Evolutionary conservation across 2,113 vertebrate genomes (phyloP).

Genomic region (Mus spicilegus): DNA sequence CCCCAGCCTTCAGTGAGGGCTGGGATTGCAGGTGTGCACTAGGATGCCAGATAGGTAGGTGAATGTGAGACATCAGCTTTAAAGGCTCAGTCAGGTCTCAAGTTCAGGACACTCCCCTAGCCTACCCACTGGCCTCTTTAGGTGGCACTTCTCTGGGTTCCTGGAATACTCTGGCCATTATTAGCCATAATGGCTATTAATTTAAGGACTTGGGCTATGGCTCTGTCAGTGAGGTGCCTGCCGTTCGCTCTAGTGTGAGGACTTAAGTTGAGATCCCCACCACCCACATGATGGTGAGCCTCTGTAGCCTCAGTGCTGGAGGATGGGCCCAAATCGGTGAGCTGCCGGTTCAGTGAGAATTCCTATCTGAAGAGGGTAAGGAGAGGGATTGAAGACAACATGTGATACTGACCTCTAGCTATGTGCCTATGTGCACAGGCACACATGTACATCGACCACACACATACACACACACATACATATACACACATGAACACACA

Average conservation of each 20-base stretch:
- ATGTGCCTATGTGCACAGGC: neutral
- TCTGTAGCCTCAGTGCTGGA: neutral
- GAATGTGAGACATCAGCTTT: neutral
- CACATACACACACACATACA: neutral
- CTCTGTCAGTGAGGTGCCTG: neutral
- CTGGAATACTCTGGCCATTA: neutral
- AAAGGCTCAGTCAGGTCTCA: neutral
- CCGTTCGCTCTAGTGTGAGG: neutral
- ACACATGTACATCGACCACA: no score
- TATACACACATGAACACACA: no score
- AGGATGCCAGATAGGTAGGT: neutral
- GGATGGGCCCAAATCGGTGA: neutral
- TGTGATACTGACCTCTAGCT: neutral
- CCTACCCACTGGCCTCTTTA: neutral
- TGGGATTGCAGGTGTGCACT: neutral
- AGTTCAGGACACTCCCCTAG: neutral
- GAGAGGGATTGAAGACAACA: neutral
- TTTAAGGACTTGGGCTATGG: neutral
- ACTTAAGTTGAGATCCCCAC: neutral
- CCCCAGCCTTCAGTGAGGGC: neutral
- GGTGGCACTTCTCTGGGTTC: neutral
- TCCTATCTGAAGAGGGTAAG: neutral
- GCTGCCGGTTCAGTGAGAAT: neutral
- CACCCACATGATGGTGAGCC: no score
- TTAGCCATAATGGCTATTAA: neutral